phyloP scores from a whole-genome alignment of 2,797 vertebrate species.

The Aeoliscus strigatus region DNA sequence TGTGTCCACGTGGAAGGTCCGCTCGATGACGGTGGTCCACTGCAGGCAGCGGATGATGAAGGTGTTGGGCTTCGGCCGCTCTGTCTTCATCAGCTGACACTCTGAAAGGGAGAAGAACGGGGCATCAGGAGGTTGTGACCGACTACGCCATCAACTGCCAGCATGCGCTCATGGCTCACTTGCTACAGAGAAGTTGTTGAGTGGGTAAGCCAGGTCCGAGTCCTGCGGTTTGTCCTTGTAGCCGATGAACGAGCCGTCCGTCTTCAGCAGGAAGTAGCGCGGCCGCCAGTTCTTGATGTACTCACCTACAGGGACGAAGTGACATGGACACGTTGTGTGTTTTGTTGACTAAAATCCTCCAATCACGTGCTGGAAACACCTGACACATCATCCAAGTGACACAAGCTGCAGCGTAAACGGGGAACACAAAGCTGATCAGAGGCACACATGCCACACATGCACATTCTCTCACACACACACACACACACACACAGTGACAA shows the following conservation, averaged over 20 bases:
- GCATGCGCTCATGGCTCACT: no score
- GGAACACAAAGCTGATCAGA: no score
- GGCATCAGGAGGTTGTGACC: no score
- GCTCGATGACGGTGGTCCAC: conserved; percentile 97
- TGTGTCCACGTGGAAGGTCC: conserved; percentile 94
- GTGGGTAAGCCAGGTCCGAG: conserved; percentile 93
- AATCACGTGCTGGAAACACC: no score
- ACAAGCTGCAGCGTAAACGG: no score
- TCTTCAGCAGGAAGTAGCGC: conserved; percentile 95
- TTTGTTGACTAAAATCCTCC: no score
- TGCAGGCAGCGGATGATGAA: conserved; percentile 98
- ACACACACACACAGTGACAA: no score
- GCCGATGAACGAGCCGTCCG: conserved; percentile 97
- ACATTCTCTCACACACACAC: no score
- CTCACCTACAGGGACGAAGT: conserved; percentile 78
- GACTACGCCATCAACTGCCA: no score
- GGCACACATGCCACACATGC: no score
- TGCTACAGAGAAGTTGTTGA: conserved; percentile 99
- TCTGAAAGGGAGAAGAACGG: conserved; percentile 70
- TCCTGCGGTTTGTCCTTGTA: conserved; percentile 99
- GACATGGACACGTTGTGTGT: conserved; percentile 15
- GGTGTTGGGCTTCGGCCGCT: conserved; percentile 95
- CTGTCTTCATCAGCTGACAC: conserved; percentile 98
- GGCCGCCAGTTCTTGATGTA: conserved; percentile 99
- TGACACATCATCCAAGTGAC: no score